Conservation (phyloP, 2,797 vertebrate genomes). For the Fistularia commersonii region DNA sequence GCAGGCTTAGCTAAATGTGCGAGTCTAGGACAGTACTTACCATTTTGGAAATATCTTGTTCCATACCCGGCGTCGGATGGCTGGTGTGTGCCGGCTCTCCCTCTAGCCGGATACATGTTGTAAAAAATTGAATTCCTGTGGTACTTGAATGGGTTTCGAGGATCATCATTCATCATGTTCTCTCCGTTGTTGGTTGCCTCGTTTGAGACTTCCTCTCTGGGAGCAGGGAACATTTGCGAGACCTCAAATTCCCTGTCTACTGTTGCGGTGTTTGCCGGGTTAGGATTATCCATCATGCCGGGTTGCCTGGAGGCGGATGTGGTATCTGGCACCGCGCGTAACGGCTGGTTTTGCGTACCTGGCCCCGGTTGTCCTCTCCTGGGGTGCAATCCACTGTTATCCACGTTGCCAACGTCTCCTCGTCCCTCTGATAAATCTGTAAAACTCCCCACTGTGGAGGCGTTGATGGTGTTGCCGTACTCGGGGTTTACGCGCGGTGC, state of each 20-base stretch:
- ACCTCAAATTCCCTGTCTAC: constrained; percentile 11
- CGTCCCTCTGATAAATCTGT: constrained; percentile 37
- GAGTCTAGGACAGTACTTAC: constrained; percentile 49
- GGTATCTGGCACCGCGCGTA: constrained; percentile 30
- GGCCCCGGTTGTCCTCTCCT: constrained; percentile 1
- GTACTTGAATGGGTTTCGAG: constrained; percentile 67
- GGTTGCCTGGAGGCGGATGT: constrained; percentile 30
- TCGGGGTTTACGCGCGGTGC: constrained; percentile 23
- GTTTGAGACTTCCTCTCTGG: constrained; percentile 16
- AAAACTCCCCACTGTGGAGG: constrained; percentile 11
- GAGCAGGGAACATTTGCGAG: not conserved
- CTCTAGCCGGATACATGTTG: constrained; percentile 63
- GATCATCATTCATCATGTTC: constrained; percentile 73
- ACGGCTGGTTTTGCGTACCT: constrained; percentile 19
- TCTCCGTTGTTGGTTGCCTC: constrained; percentile 32
- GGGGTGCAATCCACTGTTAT: constrained; percentile 7
- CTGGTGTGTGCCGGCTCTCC: constrained; percentile 46
- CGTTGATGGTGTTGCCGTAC: constrained; percentile 20
- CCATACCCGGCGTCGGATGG: constrained; percentile 71
- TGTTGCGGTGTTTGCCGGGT: constrained; percentile 1
- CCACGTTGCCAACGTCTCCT: constrained; percentile 4
- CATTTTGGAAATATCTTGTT: constrained; percentile 80
- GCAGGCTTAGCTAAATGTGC: not conserved
- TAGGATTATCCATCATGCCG: constrained; percentile 20
- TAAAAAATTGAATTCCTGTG: constrained; percentile 76